Base-by-base conservation (phyloP, 2,113 vertebrate genomes). In the Sterna hirundo region DNA sequence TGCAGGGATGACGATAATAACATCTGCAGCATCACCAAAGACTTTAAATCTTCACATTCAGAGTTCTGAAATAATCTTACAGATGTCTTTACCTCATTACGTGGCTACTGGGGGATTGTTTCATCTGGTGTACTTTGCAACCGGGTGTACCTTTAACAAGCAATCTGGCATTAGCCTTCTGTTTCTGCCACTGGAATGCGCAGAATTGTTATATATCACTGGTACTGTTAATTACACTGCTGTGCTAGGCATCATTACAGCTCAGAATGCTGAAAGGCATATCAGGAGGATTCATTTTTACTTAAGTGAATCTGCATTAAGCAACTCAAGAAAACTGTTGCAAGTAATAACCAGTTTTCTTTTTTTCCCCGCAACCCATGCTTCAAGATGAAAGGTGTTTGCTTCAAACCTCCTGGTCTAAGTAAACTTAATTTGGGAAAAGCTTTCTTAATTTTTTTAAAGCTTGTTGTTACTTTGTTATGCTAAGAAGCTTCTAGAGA, bases 161-260 rank as follows among this genome's bases (percentile, higher is more conserved):
- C 97, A 98, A 97, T 98, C 98, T 98, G 98, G 95, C 95, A 95
- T 88, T 71, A 95, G 94, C 98, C 97, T 97, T 97, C 98, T 98
- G 97, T 97, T 97, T 96, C 80, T 94, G 94, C 89, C 91, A 55
- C 74, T 86, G 88, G 93, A 97, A 98, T 97, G 88, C 94, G 60
- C 16, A 88, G 79, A 20, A 55, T 88, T 96, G 97, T 82, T 96
- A 72, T 97, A 64, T 95, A 95, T 97, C 97, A 96, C 30, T 90
- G 94, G 86, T 86, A 58, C 94, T 97, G 96, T 97, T 97, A 98
- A 98, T 98, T 98, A 97, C 92, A 88, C 92, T 94, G 96, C 96
- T 93, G 87, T 64, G 88, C 79, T 64, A 90, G 95, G 97, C 96
- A 93, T 97, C 98, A 80, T 98, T 98, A 97, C 93, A 94, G 91